phyloP scores from a whole-genome alignment of 2,888 invertebrate genomes.

The Eupithecia exiguata region DNA sequence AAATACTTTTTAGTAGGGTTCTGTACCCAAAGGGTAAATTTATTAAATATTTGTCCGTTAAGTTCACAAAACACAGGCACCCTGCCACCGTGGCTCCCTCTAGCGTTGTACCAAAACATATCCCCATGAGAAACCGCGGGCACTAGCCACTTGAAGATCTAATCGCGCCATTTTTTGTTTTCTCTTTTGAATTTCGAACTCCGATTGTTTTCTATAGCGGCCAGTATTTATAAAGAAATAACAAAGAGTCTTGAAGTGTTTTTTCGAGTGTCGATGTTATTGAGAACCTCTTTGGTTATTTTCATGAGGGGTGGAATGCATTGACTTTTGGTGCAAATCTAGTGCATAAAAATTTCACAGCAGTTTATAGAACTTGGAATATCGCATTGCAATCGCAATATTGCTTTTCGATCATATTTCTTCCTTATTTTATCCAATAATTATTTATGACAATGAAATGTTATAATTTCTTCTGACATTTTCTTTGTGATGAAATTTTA shows the following conservation, averaged over 20 bases:
- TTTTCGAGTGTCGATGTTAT: constrained; percentile 72
- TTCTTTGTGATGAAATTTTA: background rate
- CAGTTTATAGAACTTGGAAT: background rate
- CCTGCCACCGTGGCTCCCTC: constrained; percentile 69
- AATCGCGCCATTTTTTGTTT: constrained; percentile 82
- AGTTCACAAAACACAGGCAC: constrained; percentile 43
- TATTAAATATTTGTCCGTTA: too few relatives aligned
- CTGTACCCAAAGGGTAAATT: too few relatives aligned
- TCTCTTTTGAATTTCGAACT: constrained; percentile 60
- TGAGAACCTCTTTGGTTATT: constrained; percentile 67
- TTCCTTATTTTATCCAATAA: background rate
- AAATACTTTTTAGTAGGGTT: too few relatives aligned
- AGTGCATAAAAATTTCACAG: constrained; percentile 33
- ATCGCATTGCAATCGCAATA: background rate
- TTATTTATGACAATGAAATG: background rate
- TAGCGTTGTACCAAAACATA: constrained; percentile 79
- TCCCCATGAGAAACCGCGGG: constrained; percentile 81
- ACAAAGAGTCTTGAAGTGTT: constrained; percentile 67
- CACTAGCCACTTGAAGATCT: constrained; percentile 75
- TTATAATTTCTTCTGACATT: background rate
- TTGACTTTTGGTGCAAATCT: constrained; percentile 53
- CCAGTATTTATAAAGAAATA: constrained; percentile 64
- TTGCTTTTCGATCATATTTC: background rate
- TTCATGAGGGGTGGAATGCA: constrained; percentile 55
- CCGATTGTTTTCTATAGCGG: constrained; percentile 72